Conservation (phyloP, 2,888 invertebrate species). For the Branchipolynoe longqiensis region DNA sequence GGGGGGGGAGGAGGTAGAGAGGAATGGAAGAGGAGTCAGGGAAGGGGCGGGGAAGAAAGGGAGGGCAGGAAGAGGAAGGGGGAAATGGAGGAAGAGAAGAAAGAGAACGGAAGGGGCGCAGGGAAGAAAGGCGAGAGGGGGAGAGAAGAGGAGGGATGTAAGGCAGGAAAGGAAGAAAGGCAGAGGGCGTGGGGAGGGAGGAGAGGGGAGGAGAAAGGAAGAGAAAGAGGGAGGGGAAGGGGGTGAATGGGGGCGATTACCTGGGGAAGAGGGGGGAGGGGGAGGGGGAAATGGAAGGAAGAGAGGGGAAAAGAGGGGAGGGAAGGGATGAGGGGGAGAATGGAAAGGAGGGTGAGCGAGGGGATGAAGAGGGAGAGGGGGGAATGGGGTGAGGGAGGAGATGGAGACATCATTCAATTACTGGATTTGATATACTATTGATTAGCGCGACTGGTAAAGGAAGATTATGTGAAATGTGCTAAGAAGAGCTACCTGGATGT, state of each 20-base stretch:
- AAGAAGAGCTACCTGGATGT: too few species aligned
- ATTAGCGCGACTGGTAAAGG: too few species aligned
- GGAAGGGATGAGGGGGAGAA: not conserved
- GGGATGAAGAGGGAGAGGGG: not conserved
- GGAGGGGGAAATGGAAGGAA: not conserved
- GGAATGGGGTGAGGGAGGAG: too few species aligned
- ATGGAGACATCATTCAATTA: too few species aligned
- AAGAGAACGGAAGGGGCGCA: too few species aligned
- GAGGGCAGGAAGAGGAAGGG: too few species aligned
- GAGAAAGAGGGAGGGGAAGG: not conserved
- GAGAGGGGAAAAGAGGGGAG: not conserved
- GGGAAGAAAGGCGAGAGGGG: not conserved
- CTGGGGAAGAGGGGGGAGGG: not conserved
- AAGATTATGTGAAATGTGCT: too few species aligned
- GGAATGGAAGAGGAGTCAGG: not conserved
- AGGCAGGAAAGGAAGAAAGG: not conserved
- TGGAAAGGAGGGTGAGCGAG: not conserved
- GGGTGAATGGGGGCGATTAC: not conserved
- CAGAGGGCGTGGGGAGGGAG: not conserved
- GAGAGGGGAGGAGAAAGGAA: not conserved
- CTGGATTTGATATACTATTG: too few species aligned
- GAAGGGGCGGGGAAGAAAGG: too few species aligned
- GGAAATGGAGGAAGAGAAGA: not conserved
- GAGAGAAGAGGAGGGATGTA: not conserved
- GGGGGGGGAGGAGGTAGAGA: too few species aligned